These are phyloP conservation scores for Cephalotes varians DNA, from an alignment of 2,888 invertebrate species.

Conservation along the genomic window DNA sequence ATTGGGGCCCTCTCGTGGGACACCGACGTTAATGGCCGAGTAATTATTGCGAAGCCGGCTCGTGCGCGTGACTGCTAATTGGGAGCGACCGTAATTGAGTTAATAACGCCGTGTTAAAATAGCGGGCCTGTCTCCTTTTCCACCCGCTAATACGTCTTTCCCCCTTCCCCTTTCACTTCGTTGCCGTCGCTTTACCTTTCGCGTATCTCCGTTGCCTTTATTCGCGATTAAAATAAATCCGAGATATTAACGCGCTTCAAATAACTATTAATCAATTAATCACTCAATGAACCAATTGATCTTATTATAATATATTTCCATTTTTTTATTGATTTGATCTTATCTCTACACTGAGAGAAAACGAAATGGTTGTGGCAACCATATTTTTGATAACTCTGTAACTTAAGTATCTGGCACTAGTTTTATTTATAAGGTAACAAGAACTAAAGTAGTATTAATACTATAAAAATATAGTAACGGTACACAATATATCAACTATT, in stretches of 20 bases:
- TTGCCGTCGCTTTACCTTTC: conserved; percentile 5
- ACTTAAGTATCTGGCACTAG: too few species aligned
- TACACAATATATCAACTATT: too few species aligned
- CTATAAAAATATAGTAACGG: too few species aligned
- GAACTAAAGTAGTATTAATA: too few species aligned
- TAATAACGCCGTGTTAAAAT: conserved; percentile 68
- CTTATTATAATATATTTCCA: not conserved
- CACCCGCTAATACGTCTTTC: conserved; percentile 4
- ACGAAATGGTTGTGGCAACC: too few species aligned
- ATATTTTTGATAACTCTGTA: too few species aligned
- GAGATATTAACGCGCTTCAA: not conserved
- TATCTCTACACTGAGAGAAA: too few species aligned
- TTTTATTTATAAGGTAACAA: too few species aligned
- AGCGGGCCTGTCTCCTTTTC: conserved; percentile 47
- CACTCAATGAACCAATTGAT: too few species aligned
- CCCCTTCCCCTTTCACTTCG: not conserved
- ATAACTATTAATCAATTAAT: conserved; percentile 16
- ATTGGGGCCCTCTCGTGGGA: conserved; percentile 42
- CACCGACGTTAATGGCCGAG: conserved; percentile 62
- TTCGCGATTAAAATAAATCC: conserved; percentile 6
- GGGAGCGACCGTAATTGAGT: conserved; percentile 72
- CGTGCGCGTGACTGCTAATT: conserved; percentile 73
- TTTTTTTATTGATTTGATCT: not conserved
- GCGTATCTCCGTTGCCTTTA: not conserved
- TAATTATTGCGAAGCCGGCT: conserved; percentile 67